These are phyloP conservation scores for Protomyctophum bolini DNA, from an alignment of 2,113 vertebrate genomes.

Conservation along the genomic window DNA sequence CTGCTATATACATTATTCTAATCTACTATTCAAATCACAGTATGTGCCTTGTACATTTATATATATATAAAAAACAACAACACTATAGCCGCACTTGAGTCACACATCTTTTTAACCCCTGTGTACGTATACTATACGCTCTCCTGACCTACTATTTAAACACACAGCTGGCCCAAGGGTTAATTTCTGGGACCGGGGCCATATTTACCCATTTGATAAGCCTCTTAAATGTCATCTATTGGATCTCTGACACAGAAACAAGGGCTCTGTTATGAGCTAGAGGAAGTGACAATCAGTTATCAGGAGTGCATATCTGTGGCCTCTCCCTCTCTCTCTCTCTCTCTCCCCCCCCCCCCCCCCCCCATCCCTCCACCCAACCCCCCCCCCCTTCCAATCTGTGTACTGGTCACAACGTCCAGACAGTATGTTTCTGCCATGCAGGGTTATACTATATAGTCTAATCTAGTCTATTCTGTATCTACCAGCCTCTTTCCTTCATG, in stretches of 20 bases:
- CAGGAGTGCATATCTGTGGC: constrained; percentile 40
- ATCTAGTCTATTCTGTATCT: background rate
- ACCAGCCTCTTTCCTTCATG: background rate
- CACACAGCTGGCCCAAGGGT: background rate
- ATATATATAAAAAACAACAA: background rate
- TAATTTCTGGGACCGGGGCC: background rate
- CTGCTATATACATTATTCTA: background rate
- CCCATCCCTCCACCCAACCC: background rate
- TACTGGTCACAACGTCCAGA: background rate
- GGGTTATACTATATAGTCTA: too few relatives aligned
- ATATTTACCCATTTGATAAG: constrained; percentile 24
- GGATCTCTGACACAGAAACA: constrained; percentile 47
- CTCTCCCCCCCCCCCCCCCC: background rate
- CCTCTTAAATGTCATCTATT: constrained; percentile 47
- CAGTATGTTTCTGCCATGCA: too few relatives aligned
- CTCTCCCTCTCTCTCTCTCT: background rate
- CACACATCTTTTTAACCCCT: background rate
- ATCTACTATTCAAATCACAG: background rate
- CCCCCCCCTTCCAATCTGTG: background rate
- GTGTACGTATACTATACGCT: background rate
- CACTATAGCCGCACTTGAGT: background rate
- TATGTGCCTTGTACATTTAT: background rate
- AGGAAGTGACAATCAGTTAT: constrained; percentile 55
- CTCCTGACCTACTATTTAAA: background rate
- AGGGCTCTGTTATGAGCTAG: constrained; percentile 38